These are phyloP conservation scores for Shargacucullia verbasci DNA, from an alignment of 2,888 invertebrate genomes.

Conservation along the genomic window DNA sequence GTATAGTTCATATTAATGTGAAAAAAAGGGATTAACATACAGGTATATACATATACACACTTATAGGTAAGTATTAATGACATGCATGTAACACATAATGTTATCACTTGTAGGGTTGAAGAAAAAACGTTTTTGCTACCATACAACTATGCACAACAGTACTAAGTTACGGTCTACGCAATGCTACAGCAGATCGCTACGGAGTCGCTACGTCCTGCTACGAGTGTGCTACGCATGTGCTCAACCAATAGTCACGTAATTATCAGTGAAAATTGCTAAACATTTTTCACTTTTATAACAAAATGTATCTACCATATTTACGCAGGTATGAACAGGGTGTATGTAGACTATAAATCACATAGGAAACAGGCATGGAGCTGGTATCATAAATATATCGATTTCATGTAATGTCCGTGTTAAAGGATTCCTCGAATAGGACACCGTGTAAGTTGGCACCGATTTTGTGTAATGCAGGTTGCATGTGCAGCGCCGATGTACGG, in stretches of 20 bases:
- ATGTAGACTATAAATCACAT: conserved; percentile 32
- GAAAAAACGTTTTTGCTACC: conserved; percentile 17
- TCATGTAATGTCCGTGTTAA: conserved; percentile 31
- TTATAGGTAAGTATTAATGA: background rate
- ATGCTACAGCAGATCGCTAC: conserved; percentile 60
- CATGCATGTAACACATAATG: conserved; percentile 16
- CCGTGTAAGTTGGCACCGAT: conserved; percentile 65
- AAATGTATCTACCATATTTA: conserved; percentile 42
- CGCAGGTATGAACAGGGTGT: conserved; percentile 21
- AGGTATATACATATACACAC: conserved; percentile 3
- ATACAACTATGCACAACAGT: conserved; percentile 30
- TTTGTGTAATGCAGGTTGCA: conserved; percentile 77
- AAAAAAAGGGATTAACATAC: background rate
- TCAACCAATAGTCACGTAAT: conserved; percentile 32
- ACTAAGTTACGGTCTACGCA: conserved; percentile 57
- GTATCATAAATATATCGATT: conserved; percentile 38
- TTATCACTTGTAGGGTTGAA: conserved; percentile 15
- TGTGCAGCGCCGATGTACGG: conserved; percentile 73
- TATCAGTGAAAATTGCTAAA: conserved; percentile 23
- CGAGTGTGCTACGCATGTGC: conserved; percentile 66
- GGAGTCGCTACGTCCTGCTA: conserved; percentile 57
- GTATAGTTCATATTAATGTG: too few species aligned
- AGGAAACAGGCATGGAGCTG: conserved; percentile 25
- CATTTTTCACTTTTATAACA: conserved; percentile 28
- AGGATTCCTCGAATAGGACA: conserved; percentile 44